phyloP scores from a whole-genome alignment of 2,888 invertebrate species.

The Seira ritae region DNA sequence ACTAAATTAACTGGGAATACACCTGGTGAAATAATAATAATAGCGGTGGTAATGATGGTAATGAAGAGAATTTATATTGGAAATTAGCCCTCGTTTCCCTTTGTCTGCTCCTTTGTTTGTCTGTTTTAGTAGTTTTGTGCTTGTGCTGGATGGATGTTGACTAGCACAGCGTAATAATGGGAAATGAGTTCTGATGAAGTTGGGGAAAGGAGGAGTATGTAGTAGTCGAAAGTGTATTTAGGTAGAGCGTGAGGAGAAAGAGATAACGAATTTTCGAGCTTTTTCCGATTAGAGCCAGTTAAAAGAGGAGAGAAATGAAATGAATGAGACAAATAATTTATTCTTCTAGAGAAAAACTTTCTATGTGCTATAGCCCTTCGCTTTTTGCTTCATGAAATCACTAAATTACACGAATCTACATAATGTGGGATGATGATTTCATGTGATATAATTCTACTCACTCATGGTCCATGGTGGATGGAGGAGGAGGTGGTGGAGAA shows the following conservation, averaged over 20 bases:
- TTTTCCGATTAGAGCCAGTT: conserved; percentile 35
- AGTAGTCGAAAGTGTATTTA: background rate
- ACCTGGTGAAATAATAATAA: conserved; percentile 52
- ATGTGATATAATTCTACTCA: background rate
- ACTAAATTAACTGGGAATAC: conserved; percentile 58
- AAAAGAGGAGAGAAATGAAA: conserved; percentile 18
- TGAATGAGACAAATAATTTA: conserved; percentile 57
- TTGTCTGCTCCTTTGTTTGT: background rate
- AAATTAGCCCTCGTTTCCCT: conserved; percentile 46
- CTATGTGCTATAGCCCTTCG: conserved; percentile 22
- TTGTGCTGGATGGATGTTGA: too few species aligned
- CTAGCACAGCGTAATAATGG: background rate
- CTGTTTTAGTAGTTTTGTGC: too few species aligned
- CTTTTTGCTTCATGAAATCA: conserved; percentile 46
- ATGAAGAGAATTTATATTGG: conserved; percentile 50
- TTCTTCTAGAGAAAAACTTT: conserved; percentile 48
- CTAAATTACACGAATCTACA: conserved; percentile 51
- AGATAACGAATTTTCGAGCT: conserved; percentile 44
- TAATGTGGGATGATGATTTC: conserved; percentile 17
- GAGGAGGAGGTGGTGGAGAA: background rate
- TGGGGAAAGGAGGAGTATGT: conserved; percentile 8
- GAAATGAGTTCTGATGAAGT: conserved; percentile 20
- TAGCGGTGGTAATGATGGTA: conserved; percentile 29
- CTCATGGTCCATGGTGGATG: background rate
- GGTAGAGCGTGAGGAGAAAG: conserved; percentile 3